Percentiles rank a stretch among this genome's conserved stretches.
Conservation (phyloP, 2,797 vertebrate species). For the Megaceryle alcyon region DNA sequence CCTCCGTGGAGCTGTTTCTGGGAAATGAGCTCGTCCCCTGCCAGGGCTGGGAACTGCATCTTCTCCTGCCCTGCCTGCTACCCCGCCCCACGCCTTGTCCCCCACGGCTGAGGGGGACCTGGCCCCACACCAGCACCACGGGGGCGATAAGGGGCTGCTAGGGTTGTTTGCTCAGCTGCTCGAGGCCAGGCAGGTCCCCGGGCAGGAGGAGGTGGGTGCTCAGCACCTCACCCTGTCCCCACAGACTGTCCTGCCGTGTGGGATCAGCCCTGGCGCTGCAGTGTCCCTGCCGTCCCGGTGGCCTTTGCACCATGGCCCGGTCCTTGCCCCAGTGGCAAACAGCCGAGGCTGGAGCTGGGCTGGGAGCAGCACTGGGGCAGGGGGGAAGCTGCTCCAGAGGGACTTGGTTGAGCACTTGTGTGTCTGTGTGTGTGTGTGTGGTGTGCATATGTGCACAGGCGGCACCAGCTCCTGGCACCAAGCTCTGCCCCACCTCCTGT, state of each 20-base stretch:
- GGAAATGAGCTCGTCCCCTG: background rate
- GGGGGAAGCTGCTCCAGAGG: background rate
- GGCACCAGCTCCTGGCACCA: background rate
- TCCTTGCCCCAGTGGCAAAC: background rate
- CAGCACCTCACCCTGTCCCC: background rate
- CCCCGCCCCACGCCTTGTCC: background rate
- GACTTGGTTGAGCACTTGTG: background rate
- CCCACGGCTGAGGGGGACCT: background rate
- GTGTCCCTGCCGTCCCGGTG: background rate
- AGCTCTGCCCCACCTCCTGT: background rate
- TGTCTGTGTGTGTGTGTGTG: no score
- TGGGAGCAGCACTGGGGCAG: fast-evolving
- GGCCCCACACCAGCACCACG: fast-evolving
- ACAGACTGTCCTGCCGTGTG: no score
- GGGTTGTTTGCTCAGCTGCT: background rate
- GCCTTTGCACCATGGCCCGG: background rate
- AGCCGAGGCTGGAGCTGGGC: background rate
- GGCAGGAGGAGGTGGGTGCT: background rate
- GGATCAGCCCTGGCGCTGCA: background rate
- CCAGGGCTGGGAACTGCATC: background rate
- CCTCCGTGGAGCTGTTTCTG: background rate
- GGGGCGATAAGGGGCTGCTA: no score
- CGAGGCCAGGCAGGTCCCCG: background rate
- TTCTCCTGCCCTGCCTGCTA: background rate
- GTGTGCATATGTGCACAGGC: background rate